A percentile compares a stretch with the other conserved stretches of the same genome.
Evolutionary conservation across 2,888 invertebrate genomes (phyloP).

Genomic region (Cephus runcator): DNA sequence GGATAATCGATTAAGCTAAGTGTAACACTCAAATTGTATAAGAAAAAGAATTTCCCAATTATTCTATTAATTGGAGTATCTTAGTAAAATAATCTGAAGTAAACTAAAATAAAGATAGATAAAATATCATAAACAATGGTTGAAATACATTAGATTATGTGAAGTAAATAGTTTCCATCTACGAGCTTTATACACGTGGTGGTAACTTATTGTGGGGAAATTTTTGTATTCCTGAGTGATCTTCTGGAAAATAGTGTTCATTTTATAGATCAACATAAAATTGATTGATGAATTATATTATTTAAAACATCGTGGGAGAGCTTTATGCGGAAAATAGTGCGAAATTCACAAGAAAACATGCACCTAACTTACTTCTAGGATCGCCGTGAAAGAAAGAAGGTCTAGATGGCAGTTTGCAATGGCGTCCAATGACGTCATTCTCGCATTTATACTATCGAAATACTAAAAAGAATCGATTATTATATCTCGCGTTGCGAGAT

Average conservation of each 20-base stretch:
- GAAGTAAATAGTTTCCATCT: background rate
- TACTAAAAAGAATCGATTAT: constrained; percentile 17
- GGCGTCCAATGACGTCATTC: background rate
- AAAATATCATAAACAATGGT: background rate
- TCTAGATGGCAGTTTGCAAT: constrained; percentile 13
- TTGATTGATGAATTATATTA: background rate
- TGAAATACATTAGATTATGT: background rate
- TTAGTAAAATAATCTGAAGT: background rate
- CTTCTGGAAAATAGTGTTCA: background rate
- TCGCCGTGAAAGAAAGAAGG: constrained; percentile 35
- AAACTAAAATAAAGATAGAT: background rate
- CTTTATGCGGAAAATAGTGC: background rate
- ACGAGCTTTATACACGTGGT: background rate
- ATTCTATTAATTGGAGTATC: background rate
- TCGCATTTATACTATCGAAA: constrained; percentile 10
- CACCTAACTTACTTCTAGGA: constrained; percentile 28
- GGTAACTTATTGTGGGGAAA: background rate
- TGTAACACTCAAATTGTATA: background rate
- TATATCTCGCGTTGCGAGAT: constrained; percentile 8
- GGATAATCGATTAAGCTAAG: background rate
- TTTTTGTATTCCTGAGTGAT: background rate
- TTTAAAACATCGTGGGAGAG: background rate
- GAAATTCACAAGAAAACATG: constrained; percentile 16
- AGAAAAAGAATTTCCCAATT: background rate
- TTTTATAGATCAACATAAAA: background rate